phyloP scores from a whole-genome alignment of 2,888 invertebrate genomes.

The Steinernema carpocapsae region DNA sequence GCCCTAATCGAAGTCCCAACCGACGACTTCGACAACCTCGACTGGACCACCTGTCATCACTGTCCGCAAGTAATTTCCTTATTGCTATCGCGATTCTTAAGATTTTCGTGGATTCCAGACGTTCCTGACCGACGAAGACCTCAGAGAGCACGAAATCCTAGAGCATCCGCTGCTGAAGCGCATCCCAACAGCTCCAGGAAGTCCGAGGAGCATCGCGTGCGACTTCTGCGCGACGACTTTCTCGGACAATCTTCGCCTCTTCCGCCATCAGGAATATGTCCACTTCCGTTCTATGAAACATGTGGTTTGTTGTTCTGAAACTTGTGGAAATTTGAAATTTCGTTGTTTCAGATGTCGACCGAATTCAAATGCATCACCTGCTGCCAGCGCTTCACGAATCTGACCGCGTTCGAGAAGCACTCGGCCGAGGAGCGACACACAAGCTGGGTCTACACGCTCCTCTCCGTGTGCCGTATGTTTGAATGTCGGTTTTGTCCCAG shows the following conservation, averaged over 20 bases:
- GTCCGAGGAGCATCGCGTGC: no score
- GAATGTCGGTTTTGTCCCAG: background rate
- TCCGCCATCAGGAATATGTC: background rate
- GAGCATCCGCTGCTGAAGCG: background rate
- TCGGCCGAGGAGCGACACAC: background rate
- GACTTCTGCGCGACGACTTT: background rate
- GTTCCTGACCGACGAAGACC: slow-evolving; percentile 18
- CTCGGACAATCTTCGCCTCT: background rate
- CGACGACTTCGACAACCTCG: no score
- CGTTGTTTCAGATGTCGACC: background rate
- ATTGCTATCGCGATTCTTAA: background rate
- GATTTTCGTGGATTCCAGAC: background rate
- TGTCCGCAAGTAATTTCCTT: background rate
- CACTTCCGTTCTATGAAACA: background rate
- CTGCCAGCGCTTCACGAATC: background rate
- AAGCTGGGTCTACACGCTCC: background rate
- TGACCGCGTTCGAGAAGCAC: slow-evolving; percentile 9
- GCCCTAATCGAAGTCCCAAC: no score
- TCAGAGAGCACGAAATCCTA: background rate
- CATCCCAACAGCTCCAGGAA: background rate
- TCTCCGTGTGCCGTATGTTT: background rate
- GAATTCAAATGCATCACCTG: background rate
- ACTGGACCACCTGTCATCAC: slow-evolving; percentile 7
- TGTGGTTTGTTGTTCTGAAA: background rate
- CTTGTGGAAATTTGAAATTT: background rate